A percentile compares a stretch with the other conserved stretches of the same genome.
Conservation (phyloP, 2,888 invertebrate species). For the Melipona beecheii region DNA sequence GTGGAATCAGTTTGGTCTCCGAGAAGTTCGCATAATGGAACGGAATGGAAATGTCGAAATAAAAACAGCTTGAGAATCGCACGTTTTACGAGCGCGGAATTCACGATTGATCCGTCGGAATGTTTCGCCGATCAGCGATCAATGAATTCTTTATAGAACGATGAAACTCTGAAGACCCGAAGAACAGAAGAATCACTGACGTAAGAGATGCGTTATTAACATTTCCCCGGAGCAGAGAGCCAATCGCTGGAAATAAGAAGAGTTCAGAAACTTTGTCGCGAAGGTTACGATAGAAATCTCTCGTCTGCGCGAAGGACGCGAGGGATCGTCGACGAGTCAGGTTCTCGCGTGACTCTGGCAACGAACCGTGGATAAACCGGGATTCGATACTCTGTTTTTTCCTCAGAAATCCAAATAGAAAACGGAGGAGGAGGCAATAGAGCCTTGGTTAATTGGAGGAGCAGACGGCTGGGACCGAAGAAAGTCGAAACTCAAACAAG, state of each 20-base stretch:
- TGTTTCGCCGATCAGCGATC: no score
- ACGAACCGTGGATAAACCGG: neutral
- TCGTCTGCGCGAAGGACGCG: conserved; percentile 4
- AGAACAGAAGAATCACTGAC: neutral
- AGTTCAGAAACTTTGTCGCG: conserved; percentile 18
- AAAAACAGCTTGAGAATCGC: no score
- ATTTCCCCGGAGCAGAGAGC: neutral
- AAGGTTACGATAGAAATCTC: conserved; percentile 9
- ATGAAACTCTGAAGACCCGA: neutral
- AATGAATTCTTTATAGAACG: neutral
- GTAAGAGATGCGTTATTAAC: neutral
- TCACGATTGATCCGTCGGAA: neutral
- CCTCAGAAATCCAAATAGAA: neutral
- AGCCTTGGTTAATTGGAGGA: neutral
- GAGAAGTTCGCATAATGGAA: no score
- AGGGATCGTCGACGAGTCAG: conserved; percentile 13
- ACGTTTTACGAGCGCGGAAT: no score
- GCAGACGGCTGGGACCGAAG: neutral
- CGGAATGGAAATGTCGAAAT: neutral
- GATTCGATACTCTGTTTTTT: neutral
- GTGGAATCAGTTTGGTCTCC: no score
- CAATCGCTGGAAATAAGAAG: conserved; percentile 6
- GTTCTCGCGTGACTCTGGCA: conserved; percentile 13
- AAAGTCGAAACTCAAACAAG: neutral
- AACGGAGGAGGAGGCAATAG: neutral